Percentiles rank a stretch among this genome's conserved stretches.
Conservation (phyloP, 2,113 vertebrate genomes). For the Caracal caracal region DNA sequence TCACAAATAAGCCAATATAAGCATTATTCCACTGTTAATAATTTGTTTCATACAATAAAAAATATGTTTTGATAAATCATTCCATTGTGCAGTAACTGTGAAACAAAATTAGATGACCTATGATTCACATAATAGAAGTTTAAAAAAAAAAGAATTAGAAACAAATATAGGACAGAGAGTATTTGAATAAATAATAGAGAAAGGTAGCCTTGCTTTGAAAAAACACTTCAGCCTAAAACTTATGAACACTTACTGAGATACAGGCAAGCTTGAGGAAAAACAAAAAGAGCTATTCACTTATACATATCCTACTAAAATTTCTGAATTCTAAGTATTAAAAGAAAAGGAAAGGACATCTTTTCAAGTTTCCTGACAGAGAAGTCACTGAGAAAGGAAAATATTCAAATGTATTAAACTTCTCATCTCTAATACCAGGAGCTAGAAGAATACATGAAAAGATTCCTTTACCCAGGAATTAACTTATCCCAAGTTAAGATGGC, state of each 20-base stretch:
- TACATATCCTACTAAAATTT: background rate
- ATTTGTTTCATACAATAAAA: background rate
- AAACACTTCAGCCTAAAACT: background rate
- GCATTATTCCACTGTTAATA: background rate
- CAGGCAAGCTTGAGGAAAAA: background rate
- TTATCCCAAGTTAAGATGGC: background rate
- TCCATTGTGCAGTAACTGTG: background rate
- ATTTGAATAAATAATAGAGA: background rate
- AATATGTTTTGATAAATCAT: background rate
- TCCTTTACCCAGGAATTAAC: background rate
- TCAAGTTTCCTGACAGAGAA: constrained; percentile 9
- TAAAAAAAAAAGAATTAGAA: background rate
- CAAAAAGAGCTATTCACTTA: background rate
- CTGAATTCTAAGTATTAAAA: constrained; percentile 36
- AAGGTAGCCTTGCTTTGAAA: background rate
- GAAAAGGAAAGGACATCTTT: background rate
- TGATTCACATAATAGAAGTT: background rate
- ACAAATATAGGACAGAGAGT: background rate
- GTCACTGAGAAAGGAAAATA: constrained; percentile 7
- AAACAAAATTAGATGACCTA: background rate
- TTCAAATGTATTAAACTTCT: background rate
- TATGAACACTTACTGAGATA: background rate
- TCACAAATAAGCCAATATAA: background rate
- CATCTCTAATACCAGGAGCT: background rate
- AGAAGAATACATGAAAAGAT: background rate